A percentile compares a stretch with the other conserved stretches of the same genome.
phyloP scores from a whole-genome alignment of 2,797 vertebrate genomes.

The Sebastes taczanowskii region DNA sequence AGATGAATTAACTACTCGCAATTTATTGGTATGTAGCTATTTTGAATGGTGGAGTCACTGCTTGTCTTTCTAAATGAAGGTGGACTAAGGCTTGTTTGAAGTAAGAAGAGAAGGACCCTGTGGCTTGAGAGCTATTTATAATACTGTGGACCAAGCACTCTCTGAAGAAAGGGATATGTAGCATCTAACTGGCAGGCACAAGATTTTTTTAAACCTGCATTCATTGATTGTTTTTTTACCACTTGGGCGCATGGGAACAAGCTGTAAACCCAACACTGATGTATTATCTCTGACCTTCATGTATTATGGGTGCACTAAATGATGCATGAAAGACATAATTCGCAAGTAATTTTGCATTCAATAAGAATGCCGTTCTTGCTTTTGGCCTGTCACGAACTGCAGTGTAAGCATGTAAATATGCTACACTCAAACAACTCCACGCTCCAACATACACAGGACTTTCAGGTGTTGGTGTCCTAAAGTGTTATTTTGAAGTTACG shows the following conservation, averaged over 20 bases:
- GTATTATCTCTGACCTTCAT: neutral
- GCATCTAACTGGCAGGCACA: neutral
- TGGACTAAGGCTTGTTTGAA: neutral
- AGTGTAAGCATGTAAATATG: neutral
- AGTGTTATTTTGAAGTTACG: too few relatives aligned
- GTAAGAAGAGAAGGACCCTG: neutral
- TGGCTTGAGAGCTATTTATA: neutral
- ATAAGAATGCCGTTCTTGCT: neutral
- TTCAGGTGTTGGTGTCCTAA: neutral
- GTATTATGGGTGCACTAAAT: neutral
- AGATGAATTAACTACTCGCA: neutral
- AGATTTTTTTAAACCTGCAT: neutral
- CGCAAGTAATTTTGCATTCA: too few relatives aligned
- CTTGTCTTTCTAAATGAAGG: neutral
- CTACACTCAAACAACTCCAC: too few relatives aligned
- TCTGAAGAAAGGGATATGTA: neutral
- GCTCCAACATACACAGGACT: too few relatives aligned
- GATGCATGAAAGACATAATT: too few relatives aligned
- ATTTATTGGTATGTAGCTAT: neutral
- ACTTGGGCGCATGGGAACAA: neutral
- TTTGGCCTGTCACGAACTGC: neutral
- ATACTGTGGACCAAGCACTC: neutral
- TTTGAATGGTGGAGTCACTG: neutral
- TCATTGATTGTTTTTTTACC: neutral
- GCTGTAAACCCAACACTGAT: neutral